Conservation (phyloP, 2,113 vertebrate genomes). For the Cygnus atratus region DNA sequence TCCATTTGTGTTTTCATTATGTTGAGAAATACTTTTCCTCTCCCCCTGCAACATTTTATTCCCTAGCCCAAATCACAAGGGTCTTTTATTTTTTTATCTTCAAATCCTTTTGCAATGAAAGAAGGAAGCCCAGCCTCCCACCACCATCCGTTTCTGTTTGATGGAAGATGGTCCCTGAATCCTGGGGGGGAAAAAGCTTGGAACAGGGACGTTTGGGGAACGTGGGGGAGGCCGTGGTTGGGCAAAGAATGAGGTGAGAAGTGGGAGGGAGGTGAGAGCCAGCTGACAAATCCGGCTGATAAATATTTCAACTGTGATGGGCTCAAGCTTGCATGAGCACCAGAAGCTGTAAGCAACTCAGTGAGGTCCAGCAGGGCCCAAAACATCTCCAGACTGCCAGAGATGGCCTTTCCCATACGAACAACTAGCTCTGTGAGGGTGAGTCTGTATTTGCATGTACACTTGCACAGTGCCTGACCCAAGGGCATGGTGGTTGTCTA, state of each 20-base stretch:
- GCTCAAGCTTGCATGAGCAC: not conserved
- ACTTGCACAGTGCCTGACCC: rapidly evolving
- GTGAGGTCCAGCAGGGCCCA: not conserved
- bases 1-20: conserved; percentile 69
- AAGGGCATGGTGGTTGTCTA: rapidly evolving
- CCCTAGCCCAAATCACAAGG: not conserved
- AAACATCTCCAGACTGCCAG: not conserved
- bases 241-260: not conserved
- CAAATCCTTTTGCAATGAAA: not conserved
- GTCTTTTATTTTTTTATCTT: conserved; percentile 5
- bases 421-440: rapidly evolving
- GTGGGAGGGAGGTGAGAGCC: not conserved
- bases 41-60: not conserved
- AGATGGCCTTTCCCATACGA: not conserved
- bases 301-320: rapidly evolving
- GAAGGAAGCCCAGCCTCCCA: not conserved
- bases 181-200: not conserved
- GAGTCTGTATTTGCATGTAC: not conserved
- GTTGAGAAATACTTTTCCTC: conserved; percentile 41
- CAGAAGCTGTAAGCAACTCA: not conserved
- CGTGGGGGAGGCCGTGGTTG: rapidly evolving
- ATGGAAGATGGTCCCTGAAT: not conserved
- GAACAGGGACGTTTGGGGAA: not conserved
- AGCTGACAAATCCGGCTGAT: too few relatives aligned
- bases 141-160: not conserved